Base-by-base conservation (phyloP, 2,888 invertebrate genomes). In the Onchidella celtica region DNA sequence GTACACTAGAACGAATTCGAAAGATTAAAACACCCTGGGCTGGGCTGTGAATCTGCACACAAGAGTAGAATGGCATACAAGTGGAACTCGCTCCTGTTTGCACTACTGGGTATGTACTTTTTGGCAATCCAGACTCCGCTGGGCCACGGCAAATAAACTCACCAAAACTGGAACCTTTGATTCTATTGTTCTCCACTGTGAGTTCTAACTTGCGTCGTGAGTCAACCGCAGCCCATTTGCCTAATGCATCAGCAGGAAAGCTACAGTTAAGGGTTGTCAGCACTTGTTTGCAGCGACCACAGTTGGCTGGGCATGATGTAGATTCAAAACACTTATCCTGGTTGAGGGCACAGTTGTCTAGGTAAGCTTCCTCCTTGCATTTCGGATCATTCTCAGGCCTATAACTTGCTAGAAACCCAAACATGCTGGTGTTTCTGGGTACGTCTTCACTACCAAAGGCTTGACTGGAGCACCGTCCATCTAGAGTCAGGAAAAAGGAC, bases 31-130 rank as follows among this genome's bases (percentile, higher is more conserved):
- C 3, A 32, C 78, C 78, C 9, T 63, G 61, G 17, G 40, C 61
- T 3, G 63, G 78, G 47, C 47, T 59, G 9, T 57, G 14, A 1
- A 79, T 14, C 1, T 27, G 38, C 4, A 47, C 70, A 70, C 78
- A 79, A 0, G 78, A 59, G 32, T 79, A 79, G n/a, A 61, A 79
- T 1, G 70, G 70, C 70, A 70, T 79, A n/a, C 78, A 79, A 3
- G 70, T 61, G 0, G 69, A 14, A 1, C 27, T 36, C 4, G 38
- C 3, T 2, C 40, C 70, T 24, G 11, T 27, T 27, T 79, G 78
- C 0, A 79, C 70, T 17, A 79, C 68, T 0, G 77, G 57, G 36
- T 68, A 77, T 0, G 34, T 47, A 17, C 24, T 24, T 17, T 47
- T 17, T 3, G 6, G 34, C 1, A 36, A 27, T 14, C 55, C 57